Evolutionary conservation across 2,888 invertebrate genomes (phyloP).

Genomic region (Lepeophtheirus nordmannii): DNA sequence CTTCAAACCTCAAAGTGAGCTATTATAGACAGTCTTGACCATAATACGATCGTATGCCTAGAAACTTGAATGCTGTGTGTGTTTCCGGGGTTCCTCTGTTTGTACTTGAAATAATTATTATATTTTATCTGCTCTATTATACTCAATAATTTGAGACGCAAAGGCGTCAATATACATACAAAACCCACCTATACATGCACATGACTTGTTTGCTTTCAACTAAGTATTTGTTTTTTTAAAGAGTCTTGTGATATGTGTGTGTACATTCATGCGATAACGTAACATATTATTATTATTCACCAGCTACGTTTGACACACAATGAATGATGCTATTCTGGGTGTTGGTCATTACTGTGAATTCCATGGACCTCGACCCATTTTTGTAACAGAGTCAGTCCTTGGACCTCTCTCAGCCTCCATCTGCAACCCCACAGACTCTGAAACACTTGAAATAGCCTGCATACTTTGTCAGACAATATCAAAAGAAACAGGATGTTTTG

Average conservation of each 20-base stretch:
- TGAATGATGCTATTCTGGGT: background rate
- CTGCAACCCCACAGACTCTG: background rate
- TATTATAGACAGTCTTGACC: no score
- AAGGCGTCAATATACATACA: background rate
- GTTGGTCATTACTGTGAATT: background rate
- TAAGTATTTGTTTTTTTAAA: no score
- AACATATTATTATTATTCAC: no score
- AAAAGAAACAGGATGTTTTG: background rate
- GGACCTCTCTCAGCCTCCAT: background rate
- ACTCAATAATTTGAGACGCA: no score
- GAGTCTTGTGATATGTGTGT: background rate
- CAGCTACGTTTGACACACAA: no score
- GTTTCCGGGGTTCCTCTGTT: no score
- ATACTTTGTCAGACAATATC: background rate
- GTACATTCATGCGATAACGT: no score
- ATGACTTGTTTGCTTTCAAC: no score
- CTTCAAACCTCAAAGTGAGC: no score
- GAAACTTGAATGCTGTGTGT: no score
- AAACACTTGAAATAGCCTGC: background rate
- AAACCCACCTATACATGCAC: constrained; percentile 2
- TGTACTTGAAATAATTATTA: no score
- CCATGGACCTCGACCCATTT: background rate
- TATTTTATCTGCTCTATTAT: constrained; percentile 26
- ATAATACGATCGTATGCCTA: no score
- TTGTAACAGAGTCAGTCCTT: background rate